A percentile compares a stretch with the other conserved stretches of the same genome.
Conservation (phyloP, 2,888 invertebrate species). For the Amblyteles armatorius region DNA sequence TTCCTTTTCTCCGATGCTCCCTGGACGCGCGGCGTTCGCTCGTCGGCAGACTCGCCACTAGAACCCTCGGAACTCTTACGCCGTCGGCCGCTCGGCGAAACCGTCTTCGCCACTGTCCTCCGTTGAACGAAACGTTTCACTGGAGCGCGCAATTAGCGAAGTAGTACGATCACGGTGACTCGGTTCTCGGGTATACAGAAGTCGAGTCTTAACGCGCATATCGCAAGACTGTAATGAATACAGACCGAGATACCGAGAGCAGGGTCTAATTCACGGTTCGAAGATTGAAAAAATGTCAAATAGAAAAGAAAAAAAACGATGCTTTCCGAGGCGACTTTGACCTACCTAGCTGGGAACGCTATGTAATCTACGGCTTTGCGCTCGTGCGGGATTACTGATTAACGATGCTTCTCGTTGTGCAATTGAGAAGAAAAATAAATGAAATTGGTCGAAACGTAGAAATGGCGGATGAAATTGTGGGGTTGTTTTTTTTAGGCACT, state of each 20-base stretch:
- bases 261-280: slow-evolving; percentile 47
- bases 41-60: neutral
- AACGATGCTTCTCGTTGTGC: slow-evolving; percentile 15
- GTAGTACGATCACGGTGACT: slow-evolving; percentile 60
- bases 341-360: slow-evolving; percentile 44
- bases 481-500: neutral
- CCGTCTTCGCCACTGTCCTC: slow-evolving; percentile 14
- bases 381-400: slow-evolving; percentile 32
- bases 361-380: neutral
- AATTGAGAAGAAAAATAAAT: slow-evolving; percentile 22
- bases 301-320: slow-evolving; percentile 20
- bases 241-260: slow-evolving; percentile 31
- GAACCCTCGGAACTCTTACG: neutral
- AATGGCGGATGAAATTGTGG: neutral
- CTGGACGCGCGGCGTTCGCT: neutral
- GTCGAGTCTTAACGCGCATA: slow-evolving; percentile 26
- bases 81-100: neutral
- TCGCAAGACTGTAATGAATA: slow-evolving; percentile 49
- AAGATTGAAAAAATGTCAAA: neutral
- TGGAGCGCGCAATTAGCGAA: slow-evolving; percentile 54
- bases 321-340: slow-evolving; percentile 35
- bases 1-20: neutral
- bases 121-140: slow-evolving; percentile 52
- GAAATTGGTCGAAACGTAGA: neutral
- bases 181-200: slow-evolving; percentile 25